phyloP scores from a whole-genome alignment of 2,888 invertebrate genomes.

The Heliothis peltigera region DNA sequence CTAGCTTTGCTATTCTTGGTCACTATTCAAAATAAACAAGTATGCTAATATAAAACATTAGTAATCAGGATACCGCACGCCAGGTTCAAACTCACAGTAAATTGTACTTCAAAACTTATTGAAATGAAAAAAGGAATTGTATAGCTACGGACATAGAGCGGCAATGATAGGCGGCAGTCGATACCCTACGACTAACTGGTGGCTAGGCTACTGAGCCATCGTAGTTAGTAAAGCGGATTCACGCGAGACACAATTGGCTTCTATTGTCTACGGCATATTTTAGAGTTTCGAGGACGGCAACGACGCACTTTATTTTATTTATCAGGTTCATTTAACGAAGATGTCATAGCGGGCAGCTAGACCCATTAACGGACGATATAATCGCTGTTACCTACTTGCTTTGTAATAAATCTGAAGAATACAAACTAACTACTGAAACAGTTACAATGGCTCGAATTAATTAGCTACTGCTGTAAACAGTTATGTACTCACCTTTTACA shows the following conservation, averaged over 20 bases:
- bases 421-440: background rate
- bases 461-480: background rate
- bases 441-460: background rate
- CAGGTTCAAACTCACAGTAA: too few relatives aligned
- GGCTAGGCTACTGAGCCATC: background rate
- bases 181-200: too few relatives aligned
- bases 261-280: too few relatives aligned
- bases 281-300: background rate
- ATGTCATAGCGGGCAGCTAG: background rate
- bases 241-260: too few relatives aligned
- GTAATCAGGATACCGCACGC: too few relatives aligned
- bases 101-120: background rate
- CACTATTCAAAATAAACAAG: background rate
- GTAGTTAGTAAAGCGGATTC: too few relatives aligned
- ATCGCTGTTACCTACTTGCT: background rate
- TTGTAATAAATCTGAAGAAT: background rate
- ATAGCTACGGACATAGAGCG: background rate
- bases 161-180: background rate
- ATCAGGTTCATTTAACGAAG: background rate
- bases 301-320: background rate
- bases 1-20: background rate
- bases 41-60: background rate
- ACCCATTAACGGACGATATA: background rate
- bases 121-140: background rate
- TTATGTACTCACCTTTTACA: conserved; percentile 18